Evolutionary conservation across 2,888 invertebrate genomes (phyloP).

Genomic region (Caenorhabditis angaria): DNA sequence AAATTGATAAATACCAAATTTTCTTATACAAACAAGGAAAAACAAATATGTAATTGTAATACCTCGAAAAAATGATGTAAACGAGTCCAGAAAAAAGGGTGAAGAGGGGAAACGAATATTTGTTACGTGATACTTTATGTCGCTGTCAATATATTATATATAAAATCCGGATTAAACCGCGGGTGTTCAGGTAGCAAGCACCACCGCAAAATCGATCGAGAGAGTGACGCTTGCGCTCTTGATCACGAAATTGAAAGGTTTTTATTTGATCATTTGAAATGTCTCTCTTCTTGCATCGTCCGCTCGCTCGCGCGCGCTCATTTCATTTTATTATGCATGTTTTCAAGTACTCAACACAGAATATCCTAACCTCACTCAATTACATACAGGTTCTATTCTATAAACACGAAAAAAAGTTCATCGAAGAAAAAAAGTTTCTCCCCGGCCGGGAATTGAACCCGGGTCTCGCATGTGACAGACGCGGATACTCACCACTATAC

Average conservation of each 20-base stretch:
- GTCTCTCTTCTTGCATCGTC: neutral
- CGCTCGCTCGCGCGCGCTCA: constrained; percentile 1
- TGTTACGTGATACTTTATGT: neutral
- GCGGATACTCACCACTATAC: constrained; percentile 59
- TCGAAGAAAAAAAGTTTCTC: constrained; percentile 41
- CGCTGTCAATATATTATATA: neutral
- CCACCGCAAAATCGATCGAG: neutral
- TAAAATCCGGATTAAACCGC: constrained; percentile 1
- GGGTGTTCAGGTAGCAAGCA: neutral
- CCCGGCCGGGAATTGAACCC: constrained; percentile 60
- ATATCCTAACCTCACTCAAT: constrained; percentile 8
- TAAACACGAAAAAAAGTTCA: neutral
- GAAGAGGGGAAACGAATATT: neutral
- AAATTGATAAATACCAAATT: neutral
- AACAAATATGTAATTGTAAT: neutral
- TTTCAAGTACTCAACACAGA: constrained; percentile 2
- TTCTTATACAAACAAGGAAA: neutral
- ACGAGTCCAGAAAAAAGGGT: neutral
- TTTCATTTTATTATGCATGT: constrained; percentile 4
- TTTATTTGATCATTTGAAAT: constrained; percentile 2
- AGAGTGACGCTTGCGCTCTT: constrained; percentile 1
- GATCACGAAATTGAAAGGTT: constrained; percentile 4
- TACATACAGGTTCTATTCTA: constrained; percentile 13
- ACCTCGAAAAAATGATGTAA: neutral
- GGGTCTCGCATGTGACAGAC: constrained; percentile 59